Evolutionary conservation across 1,140 invertebrate genomes (phyloP).

Genomic region (Chrysomallon squamiferum): DNA sequence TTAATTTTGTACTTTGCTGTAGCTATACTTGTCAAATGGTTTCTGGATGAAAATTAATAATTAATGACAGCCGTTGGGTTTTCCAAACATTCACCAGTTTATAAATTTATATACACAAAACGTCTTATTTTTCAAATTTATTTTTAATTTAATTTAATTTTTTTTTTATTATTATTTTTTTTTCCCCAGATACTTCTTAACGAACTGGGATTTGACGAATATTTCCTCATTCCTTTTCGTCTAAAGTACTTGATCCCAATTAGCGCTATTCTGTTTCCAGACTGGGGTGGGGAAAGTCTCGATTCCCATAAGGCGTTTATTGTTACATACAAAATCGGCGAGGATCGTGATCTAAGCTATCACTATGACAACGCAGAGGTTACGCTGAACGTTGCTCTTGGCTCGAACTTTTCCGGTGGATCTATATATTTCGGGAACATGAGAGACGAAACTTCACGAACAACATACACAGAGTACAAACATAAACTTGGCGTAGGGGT

Average conservation of each 20-base stretch:
- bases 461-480: slow-evolving; percentile 18
- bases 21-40: too few relatives aligned
- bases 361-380: slow-evolving; percentile 67
- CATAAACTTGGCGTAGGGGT: slow-evolving; percentile 53
- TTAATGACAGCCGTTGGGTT: too few relatives aligned
- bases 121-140: too few relatives aligned
- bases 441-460: slow-evolving; percentile 21
- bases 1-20: too few relatives aligned
- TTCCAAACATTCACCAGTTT: too few relatives aligned
- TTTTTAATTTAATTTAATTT: too few relatives aligned
- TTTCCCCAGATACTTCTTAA: slow-evolving; percentile 61
- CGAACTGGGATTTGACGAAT: slow-evolving; percentile 62
- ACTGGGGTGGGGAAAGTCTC: slow-evolving; percentile 49
- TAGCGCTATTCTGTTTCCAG: slow-evolving; percentile 56
- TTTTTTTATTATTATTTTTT: too few relatives aligned
- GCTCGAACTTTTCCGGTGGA: slow-evolving; percentile 57
- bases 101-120: too few relatives aligned
- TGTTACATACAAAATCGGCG: slow-evolving; percentile 60
- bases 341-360: slow-evolving; percentile 61
- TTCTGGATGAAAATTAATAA: too few relatives aligned
- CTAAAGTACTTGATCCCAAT: slow-evolving; percentile 58
- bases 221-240: slow-evolving; percentile 57
- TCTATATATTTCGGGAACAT: slow-evolving; percentile 62
- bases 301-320: slow-evolving; percentile 66
- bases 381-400: slow-evolving; percentile 63